Evolutionary conservation across 2,113 vertebrate species (phyloP), one percentile per base, ranked within the genome.

Genomic region (Eulemur rufifrons): DNA sequence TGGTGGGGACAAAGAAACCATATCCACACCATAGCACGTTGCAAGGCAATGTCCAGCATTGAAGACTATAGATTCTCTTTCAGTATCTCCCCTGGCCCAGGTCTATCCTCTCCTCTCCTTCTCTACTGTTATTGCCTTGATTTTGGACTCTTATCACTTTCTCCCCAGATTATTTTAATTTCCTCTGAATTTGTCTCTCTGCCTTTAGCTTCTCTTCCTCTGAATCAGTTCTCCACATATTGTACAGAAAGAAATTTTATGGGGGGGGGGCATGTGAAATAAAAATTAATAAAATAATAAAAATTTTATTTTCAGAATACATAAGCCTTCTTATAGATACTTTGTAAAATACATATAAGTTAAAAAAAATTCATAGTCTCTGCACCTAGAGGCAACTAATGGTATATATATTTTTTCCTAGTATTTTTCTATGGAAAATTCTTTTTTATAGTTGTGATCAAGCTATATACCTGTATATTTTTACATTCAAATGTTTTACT

Each of bases 281-380:
- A 54, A 92, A 86, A 83, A 64, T 92, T 54, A 96, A 92, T 94
- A 90, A 81, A 95, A 71, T 94, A 63, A 2, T 96, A 94, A 91
- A 83, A 37, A 92, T 80, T 59, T 59, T 54, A 71, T 92, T 94
- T 96, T 94, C 9, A 95, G 91, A 92, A 91, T 88, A 95, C 91
- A 64, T 73, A 85, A 63, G 39, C 47, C 4, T 86, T 86, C 83
- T 93, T 80, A 34, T 50, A 54, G 80, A 73, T 84, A 84, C 27
- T 95, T 78, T 37, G 61, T 39, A 93, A 94, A 92, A 87, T 89
- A 42, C 8, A 74, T 45, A 54, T 9, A 83, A 74, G 6, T n/a
- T 63, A 9, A 82, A 77, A 95, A 92, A 86, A 86, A 89, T 52
- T 7, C 3, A 17, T 86, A 54, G 18, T 86, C 27, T 77, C 42